phyloP scores from a whole-genome alignment of 2,113 vertebrate species.

The Melierax canorus region DNA sequence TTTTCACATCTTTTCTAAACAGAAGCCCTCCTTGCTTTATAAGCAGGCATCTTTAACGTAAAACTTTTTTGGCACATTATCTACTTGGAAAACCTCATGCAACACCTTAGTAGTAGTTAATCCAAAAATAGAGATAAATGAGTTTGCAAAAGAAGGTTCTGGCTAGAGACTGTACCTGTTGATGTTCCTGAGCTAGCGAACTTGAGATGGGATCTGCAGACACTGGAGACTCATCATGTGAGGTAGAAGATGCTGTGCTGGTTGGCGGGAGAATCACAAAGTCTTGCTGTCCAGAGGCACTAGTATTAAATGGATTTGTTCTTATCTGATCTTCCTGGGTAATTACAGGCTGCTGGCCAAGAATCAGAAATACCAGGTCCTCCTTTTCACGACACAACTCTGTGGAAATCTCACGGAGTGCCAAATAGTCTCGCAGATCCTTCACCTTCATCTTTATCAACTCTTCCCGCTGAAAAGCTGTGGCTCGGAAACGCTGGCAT shows the following conservation, averaged over 20 bases:
- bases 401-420: conserved; percentile 87
- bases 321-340: conserved; percentile 61
- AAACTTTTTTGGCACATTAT: too few species aligned
- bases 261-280: conserved; percentile 38
- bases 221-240: background rate
- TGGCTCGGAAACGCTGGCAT: conserved; percentile 87
- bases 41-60: background rate
- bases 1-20: background rate
- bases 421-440: conserved; percentile 92
- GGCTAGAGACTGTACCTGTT: conserved; percentile 65
- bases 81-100: background rate
- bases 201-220: conserved; percentile 49
- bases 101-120: background rate
- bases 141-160: background rate
- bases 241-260: conserved; percentile 60
- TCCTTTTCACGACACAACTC: conserved; percentile 94
- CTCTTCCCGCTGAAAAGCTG: conserved; percentile 84
- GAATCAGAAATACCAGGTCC: conserved; percentile 91
- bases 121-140: background rate
- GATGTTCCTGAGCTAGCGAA: conserved; percentile 56
- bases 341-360: conserved; percentile 78
- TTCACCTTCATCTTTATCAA: conserved; percentile 98
- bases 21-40: background rate
- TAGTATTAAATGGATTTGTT: background rate
- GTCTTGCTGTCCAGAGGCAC: conserved; percentile 59